Evolutionary conservation across 2,113 vertebrate species (phyloP).

Genomic region (Sorex fumeus): DNA sequence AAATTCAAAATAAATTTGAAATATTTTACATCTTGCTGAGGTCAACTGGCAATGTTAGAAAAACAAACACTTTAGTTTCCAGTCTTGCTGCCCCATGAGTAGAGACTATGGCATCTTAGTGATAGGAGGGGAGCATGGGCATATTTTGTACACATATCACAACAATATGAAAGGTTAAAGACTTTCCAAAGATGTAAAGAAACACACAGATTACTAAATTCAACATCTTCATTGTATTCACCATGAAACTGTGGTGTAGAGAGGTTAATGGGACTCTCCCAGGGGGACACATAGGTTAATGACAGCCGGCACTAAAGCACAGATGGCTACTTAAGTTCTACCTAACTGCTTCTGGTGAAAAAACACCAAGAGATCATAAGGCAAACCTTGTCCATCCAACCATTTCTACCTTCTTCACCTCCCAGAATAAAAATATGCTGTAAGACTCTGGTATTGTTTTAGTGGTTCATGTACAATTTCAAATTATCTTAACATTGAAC

Average conservation of each 20-base stretch:
- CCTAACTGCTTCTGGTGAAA: neutral
- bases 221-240: conserved; percentile 8
- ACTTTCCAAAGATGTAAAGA: conserved; percentile 49
- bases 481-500: conserved; percentile 22
- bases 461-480: neutral
- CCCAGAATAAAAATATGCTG: neutral
- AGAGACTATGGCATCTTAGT: neutral
- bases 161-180: neutral
- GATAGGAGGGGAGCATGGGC: neutral
- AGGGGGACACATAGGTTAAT: neutral
- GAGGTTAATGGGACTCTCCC: neutral
- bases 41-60: conserved; percentile 17
- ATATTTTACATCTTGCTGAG: conserved; percentile 23
- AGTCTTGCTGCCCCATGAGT: neutral
- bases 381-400: neutral
- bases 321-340: neutral
- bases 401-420: neutral
- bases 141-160: neutral
- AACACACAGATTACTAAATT: conserved; percentile 14
- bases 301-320: neutral
- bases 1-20: conserved; percentile 43
- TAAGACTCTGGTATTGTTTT: conserved; percentile 5
- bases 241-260: neutral
- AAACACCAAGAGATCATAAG: neutral
- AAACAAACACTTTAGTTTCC: neutral